Evolutionary conservation across 1,140 invertebrate genomes (phyloP).

Genomic region (Sarcophaga bullata): DNA sequence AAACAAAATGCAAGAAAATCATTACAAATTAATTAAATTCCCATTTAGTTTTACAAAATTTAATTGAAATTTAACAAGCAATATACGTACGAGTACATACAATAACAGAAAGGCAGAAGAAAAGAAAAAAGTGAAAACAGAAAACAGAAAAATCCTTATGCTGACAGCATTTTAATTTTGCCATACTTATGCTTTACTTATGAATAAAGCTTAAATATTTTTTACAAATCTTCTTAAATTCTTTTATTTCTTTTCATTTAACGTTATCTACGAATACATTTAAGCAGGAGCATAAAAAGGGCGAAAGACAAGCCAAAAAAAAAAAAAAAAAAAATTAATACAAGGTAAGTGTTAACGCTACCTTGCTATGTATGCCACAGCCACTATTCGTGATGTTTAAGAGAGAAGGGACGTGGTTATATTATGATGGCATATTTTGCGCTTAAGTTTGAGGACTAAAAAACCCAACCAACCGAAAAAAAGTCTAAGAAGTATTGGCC

Average conservation of each 20-base stretch:
- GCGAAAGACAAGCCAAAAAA: neutral
- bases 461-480: conserved; percentile 13
- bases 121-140: neutral
- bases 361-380: neutral
- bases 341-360: neutral
- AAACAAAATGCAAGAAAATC: neutral
- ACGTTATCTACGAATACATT: neutral
- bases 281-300: neutral
- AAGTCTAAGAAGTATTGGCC: conserved; percentile 29
- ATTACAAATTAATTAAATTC: conserved; percentile 16
- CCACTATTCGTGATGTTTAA: neutral
- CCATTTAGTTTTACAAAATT: neutral
- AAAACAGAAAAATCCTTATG: neutral
- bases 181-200: neutral
- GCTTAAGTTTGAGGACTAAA: neutral
- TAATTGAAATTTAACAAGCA: neutral
- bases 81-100: too few species aligned
- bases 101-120: too few species aligned
- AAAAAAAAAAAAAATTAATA: neutral
- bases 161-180: neutral
- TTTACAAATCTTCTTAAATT: conserved; percentile 17
- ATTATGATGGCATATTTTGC: neutral
- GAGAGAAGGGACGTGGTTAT: neutral
- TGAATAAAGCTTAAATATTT: neutral
- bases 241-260: neutral